Base-by-base conservation (phyloP, 2,113 vertebrate genomes). In the Campylomormyrus numenius region DNA sequence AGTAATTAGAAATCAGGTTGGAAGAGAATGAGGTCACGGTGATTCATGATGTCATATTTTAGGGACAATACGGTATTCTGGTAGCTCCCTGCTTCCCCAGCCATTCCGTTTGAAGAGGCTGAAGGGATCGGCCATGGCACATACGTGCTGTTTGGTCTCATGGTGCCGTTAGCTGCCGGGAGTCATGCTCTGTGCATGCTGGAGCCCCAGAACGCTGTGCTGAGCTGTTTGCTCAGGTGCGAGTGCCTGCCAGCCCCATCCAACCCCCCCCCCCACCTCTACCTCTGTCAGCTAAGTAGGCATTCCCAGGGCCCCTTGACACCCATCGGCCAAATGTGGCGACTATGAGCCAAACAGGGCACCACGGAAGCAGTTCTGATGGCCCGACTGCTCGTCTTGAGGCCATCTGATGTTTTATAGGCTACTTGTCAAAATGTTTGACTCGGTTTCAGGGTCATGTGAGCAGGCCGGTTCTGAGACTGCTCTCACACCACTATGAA, bases 341-440 rank as follows among this genome's bases (percentile, higher is more conserved):
- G 85, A 92, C 91, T 94, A 85, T 53, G 90, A 92, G 94, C 94
- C 93, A 96, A 96, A 95, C 94, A 56, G 93, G 93, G 91, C 80
- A 15, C 89, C 92, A 90, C 90, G 94, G 95, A 95, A 95, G 92
- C 89, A 11, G 24, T 94, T 94, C 94, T 96, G 95, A 96, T 94
- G 95, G 85, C 24, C 86, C 53, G 21, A 90, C 89, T 85, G 86
- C 88, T 88, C 90, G 66, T 90, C 91, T 92, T 93, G 91, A 94
- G 92, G 89, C 92, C 88, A 90, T 91, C 92, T 80, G 90, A 92
- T 90, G 83, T 93, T 95, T 94, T 94, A 93, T 92, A 94, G 94
- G 91, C 46, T 17, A 90, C 93, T 94, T 94, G 94, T 95, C 94
- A 93, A 93, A 94, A 91, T 89, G 94, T 94, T 95, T 95, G 95